Conservation (phyloP, 2,888 invertebrate species). For the Congeria kusceri region DNA sequence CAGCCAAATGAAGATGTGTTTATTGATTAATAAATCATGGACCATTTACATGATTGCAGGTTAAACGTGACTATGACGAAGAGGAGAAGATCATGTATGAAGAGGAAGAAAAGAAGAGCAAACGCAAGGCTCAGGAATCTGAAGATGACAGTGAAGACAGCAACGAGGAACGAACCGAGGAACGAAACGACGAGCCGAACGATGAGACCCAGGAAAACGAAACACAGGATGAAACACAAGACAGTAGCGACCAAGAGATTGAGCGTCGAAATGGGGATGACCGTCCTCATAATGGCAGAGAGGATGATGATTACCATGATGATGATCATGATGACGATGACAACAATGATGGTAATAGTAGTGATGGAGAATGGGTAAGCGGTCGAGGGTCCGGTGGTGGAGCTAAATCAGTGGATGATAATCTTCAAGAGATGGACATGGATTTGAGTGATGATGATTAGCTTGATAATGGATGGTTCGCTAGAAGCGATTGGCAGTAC, state of each 20-base stretch:
- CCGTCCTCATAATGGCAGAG: no score
- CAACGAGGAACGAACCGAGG: constrained; percentile 9
- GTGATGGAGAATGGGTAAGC: constrained; percentile 6
- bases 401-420: constrained; percentile 56
- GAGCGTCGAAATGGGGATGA: no score
- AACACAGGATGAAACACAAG: no score
- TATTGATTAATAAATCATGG: constrained; percentile 56
- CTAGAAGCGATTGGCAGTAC: no score
- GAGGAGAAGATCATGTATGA: constrained; percentile 74
- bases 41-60: constrained; percentile 52
- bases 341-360: constrained; percentile 17
- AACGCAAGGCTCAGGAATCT: not conserved
- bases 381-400: constrained; percentile 12
- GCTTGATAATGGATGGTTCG: no score
- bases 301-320: no score
- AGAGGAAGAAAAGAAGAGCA: constrained; percentile 55
- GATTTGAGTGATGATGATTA: constrained; percentile 76
- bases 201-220: no score
- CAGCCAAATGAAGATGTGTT: no score
- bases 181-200: no score
- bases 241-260: no score
- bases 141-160: constrained; percentile 37
- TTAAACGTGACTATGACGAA: constrained; percentile 76
- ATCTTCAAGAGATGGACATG: constrained; percentile 79
- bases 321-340: constrained; percentile 16